Evolutionary conservation across 2,888 invertebrate species (phyloP), one percentile per base, ranked within the genome.

Genomic region (Cephus rjabovi): DNA sequence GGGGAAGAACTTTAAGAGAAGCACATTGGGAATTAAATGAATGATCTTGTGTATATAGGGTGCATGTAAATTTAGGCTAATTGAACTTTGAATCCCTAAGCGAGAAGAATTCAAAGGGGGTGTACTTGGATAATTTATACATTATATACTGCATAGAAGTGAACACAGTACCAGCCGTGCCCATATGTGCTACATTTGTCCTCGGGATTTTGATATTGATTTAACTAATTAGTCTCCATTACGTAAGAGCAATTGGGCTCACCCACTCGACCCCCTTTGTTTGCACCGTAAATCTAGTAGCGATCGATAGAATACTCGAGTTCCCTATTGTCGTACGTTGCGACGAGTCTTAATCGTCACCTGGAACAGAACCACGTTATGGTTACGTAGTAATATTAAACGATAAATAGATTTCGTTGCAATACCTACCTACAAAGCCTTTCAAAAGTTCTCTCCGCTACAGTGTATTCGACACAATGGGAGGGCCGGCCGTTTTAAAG

Each of bases 171-270:
- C 77, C 80, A 81, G 83, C 83, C 83, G 83, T 82, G 82, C 80
- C 83, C 56, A 56, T 82, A 76, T 80, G 79, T 79, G 80, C 76
- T 77, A 81, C 82, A 83, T 88, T 86, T 88, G 83, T 83, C 80
- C 85, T 82, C 76, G 76, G 83, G 79, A 86, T 87, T 85, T 86
- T 82, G 82, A 83, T 89, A 88, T 89, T 88, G 88, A 89, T 88
- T 88, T 86, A 85, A 86, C 86, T 87, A 88, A 88, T 88, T 88
- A 88, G 83, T 75, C 68, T 77, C 68, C 71, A 76, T 69, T 77
- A 78, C 76, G 73, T 75, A 77, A 79, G 73, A 74, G 69, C 76
- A 76, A 75, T 74, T 77, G 73, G 74, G 74, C 56, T 35, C 79
- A 34, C 70, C 31, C 37, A 35, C 34, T 76, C 76, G 73, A 74